phyloP scores from a whole-genome alignment of 2,113 vertebrate genomes.

The Eretmochelys imbricata region DNA sequence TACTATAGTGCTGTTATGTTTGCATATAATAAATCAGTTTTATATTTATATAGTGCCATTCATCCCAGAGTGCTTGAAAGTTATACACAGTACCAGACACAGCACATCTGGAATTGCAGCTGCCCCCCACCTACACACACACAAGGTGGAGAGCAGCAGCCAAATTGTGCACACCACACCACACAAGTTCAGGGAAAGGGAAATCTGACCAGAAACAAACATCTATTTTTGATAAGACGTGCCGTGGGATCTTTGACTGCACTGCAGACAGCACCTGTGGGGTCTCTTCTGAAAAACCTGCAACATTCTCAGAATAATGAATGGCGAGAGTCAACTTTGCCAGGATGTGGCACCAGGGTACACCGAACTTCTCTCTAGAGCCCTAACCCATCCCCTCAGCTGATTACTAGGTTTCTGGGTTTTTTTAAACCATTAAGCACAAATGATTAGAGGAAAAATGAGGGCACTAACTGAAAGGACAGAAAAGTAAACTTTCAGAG shows the following conservation, averaged over 20 bases:
- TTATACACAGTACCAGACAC: neutral
- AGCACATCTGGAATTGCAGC: neutral
- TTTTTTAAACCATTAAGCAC: neutral
- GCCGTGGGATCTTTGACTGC: neutral
- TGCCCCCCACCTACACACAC: no score
- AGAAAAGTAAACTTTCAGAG: neutral
- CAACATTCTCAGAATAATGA: neutral
- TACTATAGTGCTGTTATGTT: neutral
- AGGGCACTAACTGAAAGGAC: neutral
- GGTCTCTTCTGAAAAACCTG: neutral
- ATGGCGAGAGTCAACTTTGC: conserved; percentile 1
- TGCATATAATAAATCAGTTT: neutral
- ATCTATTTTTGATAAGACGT: conserved; percentile 22
- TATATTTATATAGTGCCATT: neutral
- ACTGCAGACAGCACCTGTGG: neutral
- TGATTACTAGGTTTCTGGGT: neutral
- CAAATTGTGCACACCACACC: neutral
- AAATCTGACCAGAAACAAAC: conserved; percentile 20
- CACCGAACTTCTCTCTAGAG: neutral
- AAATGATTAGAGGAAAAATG: neutral
- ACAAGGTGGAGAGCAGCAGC: neutral
- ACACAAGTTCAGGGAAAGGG: neutral
- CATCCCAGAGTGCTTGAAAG: neutral
- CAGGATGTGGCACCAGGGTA: neutral
- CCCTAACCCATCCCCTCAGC: neutral